Percentiles rank a stretch among this genome's conserved stretches.
Conservation (phyloP, 2,797 vertebrate species). For the Borostomias antarcticus region DNA sequence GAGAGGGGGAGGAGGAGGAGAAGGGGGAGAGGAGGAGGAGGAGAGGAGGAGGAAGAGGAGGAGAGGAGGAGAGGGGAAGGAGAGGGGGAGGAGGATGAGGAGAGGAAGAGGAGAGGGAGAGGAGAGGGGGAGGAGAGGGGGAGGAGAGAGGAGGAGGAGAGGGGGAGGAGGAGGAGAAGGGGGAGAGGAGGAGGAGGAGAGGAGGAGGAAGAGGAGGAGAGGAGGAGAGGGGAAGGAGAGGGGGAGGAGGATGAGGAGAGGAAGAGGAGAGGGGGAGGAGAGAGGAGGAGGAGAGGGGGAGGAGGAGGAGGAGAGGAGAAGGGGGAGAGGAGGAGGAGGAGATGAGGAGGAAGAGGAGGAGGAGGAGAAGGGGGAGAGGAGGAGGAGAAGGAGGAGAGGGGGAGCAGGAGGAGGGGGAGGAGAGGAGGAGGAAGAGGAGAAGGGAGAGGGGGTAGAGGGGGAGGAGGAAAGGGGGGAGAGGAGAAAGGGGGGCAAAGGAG, state of each 20-base stretch:
- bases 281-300: no score
- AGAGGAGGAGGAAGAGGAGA: no score
- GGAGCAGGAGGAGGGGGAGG: no score
- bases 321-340: constrained; percentile 19
- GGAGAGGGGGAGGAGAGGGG: no score
- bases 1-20: neutral
- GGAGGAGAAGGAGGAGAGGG: no score
- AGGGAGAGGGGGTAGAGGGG: no score
- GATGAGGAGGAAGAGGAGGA: no score
- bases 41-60: no score
- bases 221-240: neutral
- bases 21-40: neutral
- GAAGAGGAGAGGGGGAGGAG: no score
- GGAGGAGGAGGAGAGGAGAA: neutral
- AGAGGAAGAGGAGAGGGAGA: no score
- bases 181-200: neutral
- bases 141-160: constrained; percentile 18
- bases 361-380: neutral
- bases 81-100: neutral
- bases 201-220: no score
- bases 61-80: neutral
- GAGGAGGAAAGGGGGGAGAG: no score
- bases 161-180: neutral
- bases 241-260: neutral
- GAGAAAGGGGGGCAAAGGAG: neutral